Conservation (phyloP, 2,113 vertebrate genomes). For the Gymnorhina tibicen region DNA sequence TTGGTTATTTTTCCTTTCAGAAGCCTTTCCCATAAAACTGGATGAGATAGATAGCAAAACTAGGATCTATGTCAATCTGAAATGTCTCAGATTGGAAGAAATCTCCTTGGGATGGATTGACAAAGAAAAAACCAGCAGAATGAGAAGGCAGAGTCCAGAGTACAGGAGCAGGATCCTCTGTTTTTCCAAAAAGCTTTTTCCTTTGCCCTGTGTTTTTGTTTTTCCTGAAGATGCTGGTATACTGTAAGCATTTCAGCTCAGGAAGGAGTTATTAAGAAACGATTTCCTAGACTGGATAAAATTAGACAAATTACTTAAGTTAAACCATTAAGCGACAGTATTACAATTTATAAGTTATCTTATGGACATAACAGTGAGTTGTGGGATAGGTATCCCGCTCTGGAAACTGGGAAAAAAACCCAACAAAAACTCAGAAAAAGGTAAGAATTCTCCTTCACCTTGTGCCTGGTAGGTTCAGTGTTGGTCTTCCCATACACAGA, state of each 20-base stretch:
- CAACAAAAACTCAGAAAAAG: background rate
- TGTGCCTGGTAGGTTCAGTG: background rate
- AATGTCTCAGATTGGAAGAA: background rate
- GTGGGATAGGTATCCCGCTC: background rate
- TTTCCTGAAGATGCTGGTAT: background rate
- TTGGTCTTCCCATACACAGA: background rate
- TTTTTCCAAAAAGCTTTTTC: background rate
- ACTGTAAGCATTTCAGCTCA: background rate
- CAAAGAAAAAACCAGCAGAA: background rate
- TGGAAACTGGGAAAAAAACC: fast-evolving
- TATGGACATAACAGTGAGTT: background rate
- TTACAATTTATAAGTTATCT: background rate
- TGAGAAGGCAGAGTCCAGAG: background rate
- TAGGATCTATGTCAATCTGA: background rate
- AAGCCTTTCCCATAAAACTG: background rate
- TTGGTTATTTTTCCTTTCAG: background rate
- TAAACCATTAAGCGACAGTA: background rate
- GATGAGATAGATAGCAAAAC: background rate
- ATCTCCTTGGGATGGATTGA: background rate
- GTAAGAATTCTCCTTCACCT: background rate
- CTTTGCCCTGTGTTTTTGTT: background rate
- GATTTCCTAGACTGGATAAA: background rate
- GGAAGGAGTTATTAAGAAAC: background rate
- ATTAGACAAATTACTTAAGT: background rate
- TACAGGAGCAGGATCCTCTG: background rate